Evolutionary conservation across 2,888 invertebrate species (phyloP).

Genomic region (Chymomyza fuscimana): DNA sequence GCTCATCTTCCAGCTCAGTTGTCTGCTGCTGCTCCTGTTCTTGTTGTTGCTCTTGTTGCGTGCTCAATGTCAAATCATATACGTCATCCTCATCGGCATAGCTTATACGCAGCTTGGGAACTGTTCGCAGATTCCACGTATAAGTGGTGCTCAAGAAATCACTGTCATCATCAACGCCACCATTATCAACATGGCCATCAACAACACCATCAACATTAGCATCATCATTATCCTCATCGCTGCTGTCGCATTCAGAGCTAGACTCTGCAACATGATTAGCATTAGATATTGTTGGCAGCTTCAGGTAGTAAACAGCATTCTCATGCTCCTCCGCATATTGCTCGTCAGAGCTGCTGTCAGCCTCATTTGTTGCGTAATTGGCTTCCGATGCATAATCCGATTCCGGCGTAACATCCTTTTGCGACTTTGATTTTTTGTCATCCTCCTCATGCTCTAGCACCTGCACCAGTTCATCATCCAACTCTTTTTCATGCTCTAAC

Average conservation of each 20-base stretch:
- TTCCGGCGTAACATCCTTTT: constrained; percentile 75
- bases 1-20: background rate
- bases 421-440: constrained; percentile 45
- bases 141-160: constrained; percentile 76
- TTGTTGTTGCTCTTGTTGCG: constrained; percentile 8
- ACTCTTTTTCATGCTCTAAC: constrained; percentile 13
- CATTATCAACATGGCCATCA: constrained; percentile 18
- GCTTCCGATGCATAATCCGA: constrained; percentile 78
- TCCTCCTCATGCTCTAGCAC: constrained; percentile 20
- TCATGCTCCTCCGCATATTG: constrained; percentile 34
- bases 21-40: constrained; percentile 10
- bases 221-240: constrained; percentile 28
- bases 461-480: constrained; percentile 42
- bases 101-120: constrained; percentile 69
- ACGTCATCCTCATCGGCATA: constrained; percentile 46
- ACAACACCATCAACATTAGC: constrained; percentile 26
- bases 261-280: background rate
- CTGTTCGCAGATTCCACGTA: constrained; percentile 76
- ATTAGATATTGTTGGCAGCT: constrained; percentile 40
- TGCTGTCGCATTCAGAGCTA: constrained; percentile 23
- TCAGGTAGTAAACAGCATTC: constrained; percentile 53
- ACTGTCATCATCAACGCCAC: constrained; percentile 51
- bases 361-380: constrained; percentile 63
- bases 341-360: constrained; percentile 34
- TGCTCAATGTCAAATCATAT: constrained; percentile 38